Base-by-base conservation (phyloP, 2,113 vertebrate genomes). In the Catharus bicknelli region DNA sequence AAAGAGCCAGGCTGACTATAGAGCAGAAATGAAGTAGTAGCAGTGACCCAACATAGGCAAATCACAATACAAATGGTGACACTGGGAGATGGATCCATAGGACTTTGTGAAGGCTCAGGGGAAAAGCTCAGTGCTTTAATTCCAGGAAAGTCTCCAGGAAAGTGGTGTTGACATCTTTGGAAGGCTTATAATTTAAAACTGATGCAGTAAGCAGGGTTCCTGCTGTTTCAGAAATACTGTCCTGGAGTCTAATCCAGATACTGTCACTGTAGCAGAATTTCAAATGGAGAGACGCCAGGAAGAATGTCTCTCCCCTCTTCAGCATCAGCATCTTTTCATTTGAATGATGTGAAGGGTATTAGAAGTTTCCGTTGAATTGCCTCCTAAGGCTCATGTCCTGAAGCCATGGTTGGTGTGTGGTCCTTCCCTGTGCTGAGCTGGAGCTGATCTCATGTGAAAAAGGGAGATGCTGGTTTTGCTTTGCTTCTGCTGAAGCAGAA, bases 1-100 rank as follows among this genome's bases (percentile, higher is more conserved):
- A 98, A 98, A 98, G 97, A 96, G 73, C 7, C 13, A 95, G 84
- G 83, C 88, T 94, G 94, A 92, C 95, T 96, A 87, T 55, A 84
- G 94, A 93, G 91, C 80, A 93, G 88, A 95, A 93, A 62, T 83
- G 95, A 97, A 94, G 88, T 84, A 96, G 96, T 87, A 96, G 95
- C 96, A 90, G 78, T 96, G 96, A 87, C 90, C 94, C 96, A 87
- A 17, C 81, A 72, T 22, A 96, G 96, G 94, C 92, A 96, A 95
- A 68, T 84, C 76, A 25, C 6, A 78, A 86, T 86, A 95, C 85
- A 91, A 97, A 93, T 86, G 86, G 94, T 96, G 96, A 91, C 95
- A 90, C 77, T 83, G 88, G 83, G 77, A 7, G 1, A 74, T 63
- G 76, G 94, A 75, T 94, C 91, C 77, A 92, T 67, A 90, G 73